Evolutionary conservation across 1,140 invertebrate genomes (phyloP), one percentile per base, ranked within the genome.

Genomic region (Phymorhynchus buccinoides): DNA sequence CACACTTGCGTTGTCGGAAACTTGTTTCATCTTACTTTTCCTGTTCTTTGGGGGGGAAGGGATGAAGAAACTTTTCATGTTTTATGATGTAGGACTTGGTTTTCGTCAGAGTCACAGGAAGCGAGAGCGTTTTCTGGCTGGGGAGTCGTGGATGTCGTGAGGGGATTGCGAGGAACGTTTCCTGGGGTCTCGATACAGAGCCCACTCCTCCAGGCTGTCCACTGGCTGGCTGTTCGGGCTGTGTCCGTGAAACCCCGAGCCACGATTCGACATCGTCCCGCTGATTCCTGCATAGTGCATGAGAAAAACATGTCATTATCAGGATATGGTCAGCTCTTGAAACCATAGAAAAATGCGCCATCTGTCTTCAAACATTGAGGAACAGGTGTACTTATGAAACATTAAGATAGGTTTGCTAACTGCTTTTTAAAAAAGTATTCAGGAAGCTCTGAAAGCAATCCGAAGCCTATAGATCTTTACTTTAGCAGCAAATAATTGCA

Each of bases 131-230:
- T 96, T 96, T 92, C 95, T 95, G 89, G 95, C 95, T 27, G 95
- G 95, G 48, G 95, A 96, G 88, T 95, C 95, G 95, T 95, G 96
- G 88, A 94, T 94, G 78, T 95, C 95, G 89, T 89, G 89, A 35
- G 88, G 88, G 18, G 89, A 89, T 18, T 88, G 80, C 83, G 95
- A 94, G 89, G 96, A 94, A 93, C 96, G 96, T 84, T 92, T 88
- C 71, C 91, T 87, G 83, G 92, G 44, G n/a, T 79, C 77, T 12
- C 41, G 77, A 41, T 48, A n/a, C 9, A n/a, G 77, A 32, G 37
- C 95, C 90, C 96, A 96, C 93, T 96, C 96, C 89, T 96, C 96
- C 88, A 86, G 48, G 80, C 73, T 79, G 80, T 68, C 42, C 18
- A 85, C 77, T 71, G 85, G 44, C 52, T 86, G 68, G 52, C 84